Evolutionary conservation across 2,797 vertebrate genomes (phyloP), one percentile per base, ranked within the genome.

Genomic region (Chaetodon trifasciatus): DNA sequence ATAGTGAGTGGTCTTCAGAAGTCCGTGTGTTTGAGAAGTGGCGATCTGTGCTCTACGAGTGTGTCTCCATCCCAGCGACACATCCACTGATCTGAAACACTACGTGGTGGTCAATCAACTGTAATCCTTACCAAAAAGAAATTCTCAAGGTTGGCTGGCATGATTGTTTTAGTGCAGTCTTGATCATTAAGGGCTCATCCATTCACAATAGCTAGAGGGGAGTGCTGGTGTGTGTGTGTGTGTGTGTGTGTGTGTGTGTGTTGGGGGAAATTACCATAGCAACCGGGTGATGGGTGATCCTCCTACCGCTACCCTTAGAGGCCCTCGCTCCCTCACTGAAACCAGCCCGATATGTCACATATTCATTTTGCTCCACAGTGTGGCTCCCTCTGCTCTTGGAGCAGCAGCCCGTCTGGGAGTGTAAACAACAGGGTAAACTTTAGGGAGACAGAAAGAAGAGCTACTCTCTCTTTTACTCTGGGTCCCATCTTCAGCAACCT

Each of bases 341-440:
- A 86, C 82, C 85, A 89, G 82, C 84, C 89, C 86, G 92, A 94
- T 93, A 95, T 93, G 93, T 95, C 91, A 93, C 90, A 92, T 94
- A 94, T 93, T 93, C 73, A 93, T 96, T 95, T 95, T 96, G 93
- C 95, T 95, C 95, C 95, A n/a, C 95, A 94, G 93, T 76, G 77
- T 87, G 88, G 88, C 86, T 58, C 80, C 19, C 72, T 80, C 72
- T 71, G 95, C 93, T 96, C 95, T 95, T 95, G 92, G 94, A 96
- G 93, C 94, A 69, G 82, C n/a, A 68, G 93, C 89, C 84, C 81
- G 70, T 94, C 95, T 94, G 94, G 95, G 94, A 96, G 94, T 94
- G 95, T 96, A 96, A 96, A 96, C 95, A 94, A 93, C 90, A 89
- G 92, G 87, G 92, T 93, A 91, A 94, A 94, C 92, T 85, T 85